Base-by-base conservation (phyloP, 2,888 invertebrate genomes). In the Elysia crispata region DNA sequence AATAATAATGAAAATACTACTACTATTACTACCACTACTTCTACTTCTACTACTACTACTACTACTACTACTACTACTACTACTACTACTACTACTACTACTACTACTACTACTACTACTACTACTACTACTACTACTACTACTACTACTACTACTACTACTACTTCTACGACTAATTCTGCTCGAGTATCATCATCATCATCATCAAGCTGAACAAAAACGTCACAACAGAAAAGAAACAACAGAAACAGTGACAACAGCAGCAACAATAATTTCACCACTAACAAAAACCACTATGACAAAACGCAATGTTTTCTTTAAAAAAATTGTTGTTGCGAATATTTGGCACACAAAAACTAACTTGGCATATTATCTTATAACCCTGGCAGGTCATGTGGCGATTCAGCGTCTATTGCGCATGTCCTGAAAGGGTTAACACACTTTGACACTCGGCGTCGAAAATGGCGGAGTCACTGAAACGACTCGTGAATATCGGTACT, bases 391-490 rank as follows among this genome's bases (percentile, higher is more conserved):
- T 28, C 67, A 66, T 3, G 25, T 66, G 28, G 25, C 5, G 25
- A 28, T 5, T 6, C 23, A 66, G 67, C 6, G 1, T 66, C 20
- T 66, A 25, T 25, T 30, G 72, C 80, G 82, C 82, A 82, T 82
- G 82, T 76, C 80, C 66, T 33, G n/a, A 25, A 41, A 30, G 33
- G 50, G 79, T 74, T 77, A 70, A 80, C 80, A 69, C 80, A 74
- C 77, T 67, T 30, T 20, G 62, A 67, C 49, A 81, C 80, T 83
- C 79, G 85, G 88, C 87, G 86, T 87, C 86, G 83, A 89, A 88
- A 88, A 91, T 91, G 91, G 89, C 91, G 84, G 91, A 91, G 76
- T 88, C 90, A 60, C 86, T 92, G 79, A 85, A 91, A 83, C 85
- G 91, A 79, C 83, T 92, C 77, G 91, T 90, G 62, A 90, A 92